Evolutionary conservation across 2,113 vertebrate species (phyloP), one percentile per base, ranked within the genome.

Genomic region (Trichechus manatus): DNA sequence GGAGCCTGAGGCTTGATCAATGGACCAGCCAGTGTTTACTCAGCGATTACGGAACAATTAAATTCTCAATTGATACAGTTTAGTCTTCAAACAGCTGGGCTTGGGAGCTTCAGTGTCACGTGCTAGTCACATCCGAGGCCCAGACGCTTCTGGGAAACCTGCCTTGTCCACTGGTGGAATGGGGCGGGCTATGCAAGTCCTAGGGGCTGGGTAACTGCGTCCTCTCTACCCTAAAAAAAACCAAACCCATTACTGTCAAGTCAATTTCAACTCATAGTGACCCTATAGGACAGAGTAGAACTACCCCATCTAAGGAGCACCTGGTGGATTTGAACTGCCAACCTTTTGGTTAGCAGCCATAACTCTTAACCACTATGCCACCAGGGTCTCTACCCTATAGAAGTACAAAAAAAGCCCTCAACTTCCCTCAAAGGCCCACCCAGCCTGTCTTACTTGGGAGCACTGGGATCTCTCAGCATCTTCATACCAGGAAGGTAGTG

Each of bases 1-100:
- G 59, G 91, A 85, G 29, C 70, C 84, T 95, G 87, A 97, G 97
- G 95, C 47, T 56, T 1, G 1, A 95, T 95, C 97, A 96, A 19
- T 95, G 91, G 98, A 36, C 86, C 96, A 95, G 95, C 44, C 91
- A 97, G 70, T 96, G 96, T 95, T 98, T 97, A 92, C 89, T 95
- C 97, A 75, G 84, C 42, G 23, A 96, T 96, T 97, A 93, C 3
- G 3, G 94, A 95, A 68, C 97, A 97, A 97, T 98, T 98, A 98
- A 97, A 96, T 96, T 88, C 75, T 96, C 97, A 96, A 66, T 98
- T 74, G 63, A 84, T 98, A 78, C 89, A 95, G 94, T 97, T 98
- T 94, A 97, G 96, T 88, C 63, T 97, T 98, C 97, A 94, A 96
- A 97, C 94, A 33, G 19, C 91, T 94, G 93, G 77, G 79, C 93